phyloP scores from a whole-genome alignment of 1,140 invertebrate genomes.

The Drosophila lini region DNA sequence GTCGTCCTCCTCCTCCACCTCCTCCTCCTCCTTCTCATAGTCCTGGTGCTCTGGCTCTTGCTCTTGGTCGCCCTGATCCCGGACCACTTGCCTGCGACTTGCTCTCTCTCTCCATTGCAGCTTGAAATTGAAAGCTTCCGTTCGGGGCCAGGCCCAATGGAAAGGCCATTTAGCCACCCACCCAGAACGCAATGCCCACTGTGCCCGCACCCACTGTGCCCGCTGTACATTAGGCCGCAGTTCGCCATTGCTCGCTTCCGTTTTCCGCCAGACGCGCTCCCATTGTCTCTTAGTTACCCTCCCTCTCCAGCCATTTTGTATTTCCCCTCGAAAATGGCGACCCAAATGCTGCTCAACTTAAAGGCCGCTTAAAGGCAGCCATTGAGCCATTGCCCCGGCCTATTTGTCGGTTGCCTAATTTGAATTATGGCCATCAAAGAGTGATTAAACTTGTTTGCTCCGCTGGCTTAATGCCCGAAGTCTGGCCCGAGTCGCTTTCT shows the following conservation, averaged over 20 bases:
- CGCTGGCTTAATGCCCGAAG: constrained; percentile 54
- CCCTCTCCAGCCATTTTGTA: constrained; percentile 11
- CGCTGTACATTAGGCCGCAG: constrained; percentile 74
- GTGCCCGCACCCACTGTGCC: constrained; percentile 31
- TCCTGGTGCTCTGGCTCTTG: neutral
- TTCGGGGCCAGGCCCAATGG: constrained; percentile 44
- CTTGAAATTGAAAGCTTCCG: constrained; percentile 82
- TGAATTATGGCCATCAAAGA: constrained; percentile 80
- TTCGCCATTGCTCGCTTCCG: constrained; percentile 71
- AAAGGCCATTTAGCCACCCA: constrained; percentile 65
- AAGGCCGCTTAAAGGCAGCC: constrained; percentile 64
- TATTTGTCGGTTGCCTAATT: constrained; percentile 77
- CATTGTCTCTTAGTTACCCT: constrained; percentile 29
- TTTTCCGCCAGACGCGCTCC: constrained; percentile 60
- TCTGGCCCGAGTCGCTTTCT: constrained; percentile 43
- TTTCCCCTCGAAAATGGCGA: constrained; percentile 12
- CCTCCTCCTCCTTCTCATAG: neutral
- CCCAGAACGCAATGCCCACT: constrained; percentile 28
- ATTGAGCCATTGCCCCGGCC: constrained; percentile 37
- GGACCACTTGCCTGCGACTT: constrained; percentile 42
- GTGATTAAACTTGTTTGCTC: constrained; percentile 69
- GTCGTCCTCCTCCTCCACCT: constrained; percentile 1
- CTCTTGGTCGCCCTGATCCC: constrained; percentile 8
- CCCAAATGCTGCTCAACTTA: constrained; percentile 65
- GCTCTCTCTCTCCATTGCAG: constrained; percentile 65